Conservation (phyloP, 1,140 invertebrate genomes). For the Gryon sp. region DNA sequence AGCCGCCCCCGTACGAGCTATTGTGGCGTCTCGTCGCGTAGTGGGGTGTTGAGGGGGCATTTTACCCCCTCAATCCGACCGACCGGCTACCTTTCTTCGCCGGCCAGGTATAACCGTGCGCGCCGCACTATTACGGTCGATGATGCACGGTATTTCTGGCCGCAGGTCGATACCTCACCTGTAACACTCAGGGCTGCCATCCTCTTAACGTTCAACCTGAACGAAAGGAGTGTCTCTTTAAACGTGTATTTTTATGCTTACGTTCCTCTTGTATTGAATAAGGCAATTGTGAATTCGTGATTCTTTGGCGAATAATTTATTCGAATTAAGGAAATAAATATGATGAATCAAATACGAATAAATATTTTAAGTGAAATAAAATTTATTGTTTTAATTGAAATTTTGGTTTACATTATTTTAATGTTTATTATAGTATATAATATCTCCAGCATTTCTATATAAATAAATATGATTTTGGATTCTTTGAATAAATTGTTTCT, state of each 20-base stretch:
- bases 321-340: too few species aligned
- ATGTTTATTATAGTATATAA: too few species aligned
- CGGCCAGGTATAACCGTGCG: constrained; percentile 73
- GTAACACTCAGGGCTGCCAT: constrained; percentile 70
- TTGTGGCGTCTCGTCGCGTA: constrained; percentile 27
- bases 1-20: constrained; percentile 48
- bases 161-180: constrained; percentile 79
- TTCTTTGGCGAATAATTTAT: too few species aligned
- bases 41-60: constrained; percentile 29
- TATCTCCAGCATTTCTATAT: too few species aligned
- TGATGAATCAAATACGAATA: too few species aligned
- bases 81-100: constrained; percentile 50
- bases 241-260: constrained; percentile 4
- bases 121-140: constrained; percentile 71
- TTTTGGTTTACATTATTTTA: too few species aligned
- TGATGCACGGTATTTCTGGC: constrained; percentile 79
- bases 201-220: constrained; percentile 43
- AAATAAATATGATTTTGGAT: too few species aligned
- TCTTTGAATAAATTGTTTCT: too few species aligned
- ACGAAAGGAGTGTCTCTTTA: constrained; percentile 13
- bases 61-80: constrained; percentile 25
- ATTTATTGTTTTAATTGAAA: too few species aligned
- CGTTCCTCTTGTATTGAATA: not conserved
- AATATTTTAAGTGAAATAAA: too few species aligned
- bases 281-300: not conserved